phyloP scores from a whole-genome alignment of 1,140 invertebrate genomes.

The Trichonephila clavipes region DNA sequence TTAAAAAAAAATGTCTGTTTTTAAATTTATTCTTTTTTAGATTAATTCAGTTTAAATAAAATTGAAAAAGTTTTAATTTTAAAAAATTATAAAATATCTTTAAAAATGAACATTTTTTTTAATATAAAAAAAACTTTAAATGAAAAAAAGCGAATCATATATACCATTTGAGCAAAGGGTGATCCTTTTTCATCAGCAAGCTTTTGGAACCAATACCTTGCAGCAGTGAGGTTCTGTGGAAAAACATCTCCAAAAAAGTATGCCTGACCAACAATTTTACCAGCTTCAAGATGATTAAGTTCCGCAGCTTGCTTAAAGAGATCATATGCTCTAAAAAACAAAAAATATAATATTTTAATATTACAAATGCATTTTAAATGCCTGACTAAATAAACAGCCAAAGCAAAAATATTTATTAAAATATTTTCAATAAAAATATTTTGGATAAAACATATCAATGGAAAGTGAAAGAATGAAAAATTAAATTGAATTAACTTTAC shows the following conservation, averaged over 20 bases:
- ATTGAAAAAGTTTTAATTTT: not conserved
- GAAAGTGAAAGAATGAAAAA: no score
- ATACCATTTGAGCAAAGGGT: constrained; percentile 95
- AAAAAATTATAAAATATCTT: not conserved
- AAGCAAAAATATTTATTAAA: no score
- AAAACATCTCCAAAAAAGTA: constrained; percentile 88
- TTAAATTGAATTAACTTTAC: no score
- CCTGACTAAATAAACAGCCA: not conserved
- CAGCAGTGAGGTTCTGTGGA: constrained; percentile 88
- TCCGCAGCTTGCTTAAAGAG: constrained; percentile 88
- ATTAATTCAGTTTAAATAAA: no score
- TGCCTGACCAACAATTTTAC: constrained; percentile 92
- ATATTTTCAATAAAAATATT: no score
- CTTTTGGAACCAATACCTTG: constrained; percentile 89
- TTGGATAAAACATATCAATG: no score
- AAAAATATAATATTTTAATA: not conserved
- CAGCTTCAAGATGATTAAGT: constrained; percentile 89
- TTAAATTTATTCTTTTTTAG: no score
- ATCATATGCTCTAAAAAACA: constrained; percentile 83
- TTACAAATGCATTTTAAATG: not conserved
- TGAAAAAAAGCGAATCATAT: constrained; percentile 70
- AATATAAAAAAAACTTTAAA: not conserved
- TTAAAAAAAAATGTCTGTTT: no score
- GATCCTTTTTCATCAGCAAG: constrained; percentile 87
- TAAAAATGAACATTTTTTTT: not conserved